Evolutionary conservation across 2,113 vertebrate species (phyloP).

Genomic region (Peromyscus leucopus): DNA sequence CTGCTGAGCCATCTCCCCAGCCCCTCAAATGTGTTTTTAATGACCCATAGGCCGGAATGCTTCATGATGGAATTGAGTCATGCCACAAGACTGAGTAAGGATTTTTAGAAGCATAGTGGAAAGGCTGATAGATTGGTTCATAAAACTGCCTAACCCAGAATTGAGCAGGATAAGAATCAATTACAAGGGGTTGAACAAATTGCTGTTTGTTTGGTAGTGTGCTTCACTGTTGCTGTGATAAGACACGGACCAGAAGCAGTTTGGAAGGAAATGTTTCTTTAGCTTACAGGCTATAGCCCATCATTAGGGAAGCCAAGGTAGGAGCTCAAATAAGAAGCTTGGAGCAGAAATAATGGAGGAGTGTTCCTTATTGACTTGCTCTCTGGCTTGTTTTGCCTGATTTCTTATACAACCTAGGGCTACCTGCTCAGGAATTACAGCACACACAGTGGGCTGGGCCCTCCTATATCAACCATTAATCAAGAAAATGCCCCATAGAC

Average conservation of each 20-base stretch:
- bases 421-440: background rate
- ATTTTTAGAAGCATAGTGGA: background rate
- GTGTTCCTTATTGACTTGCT: too few relatives aligned
- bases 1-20: background rate
- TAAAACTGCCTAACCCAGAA: background rate
- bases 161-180: background rate
- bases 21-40: background rate
- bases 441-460: background rate
- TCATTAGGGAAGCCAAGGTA: background rate
- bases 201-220: background rate
- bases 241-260: background rate
- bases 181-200: background rate
- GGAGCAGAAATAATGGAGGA: background rate
- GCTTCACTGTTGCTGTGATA: background rate
- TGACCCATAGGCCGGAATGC: background rate
- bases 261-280: background rate
- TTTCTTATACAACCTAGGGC: background rate
- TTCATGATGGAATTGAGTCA: background rate
- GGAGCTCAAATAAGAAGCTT: background rate
- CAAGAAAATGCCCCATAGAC: background rate
- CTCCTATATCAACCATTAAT: background rate
- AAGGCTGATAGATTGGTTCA: background rate
- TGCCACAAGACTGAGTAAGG: background rate
- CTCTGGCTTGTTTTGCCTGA: background rate
- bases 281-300: background rate